Base-by-base conservation (phyloP, 2,113 vertebrate genomes). In the Oryzias curvinotus region DNA sequence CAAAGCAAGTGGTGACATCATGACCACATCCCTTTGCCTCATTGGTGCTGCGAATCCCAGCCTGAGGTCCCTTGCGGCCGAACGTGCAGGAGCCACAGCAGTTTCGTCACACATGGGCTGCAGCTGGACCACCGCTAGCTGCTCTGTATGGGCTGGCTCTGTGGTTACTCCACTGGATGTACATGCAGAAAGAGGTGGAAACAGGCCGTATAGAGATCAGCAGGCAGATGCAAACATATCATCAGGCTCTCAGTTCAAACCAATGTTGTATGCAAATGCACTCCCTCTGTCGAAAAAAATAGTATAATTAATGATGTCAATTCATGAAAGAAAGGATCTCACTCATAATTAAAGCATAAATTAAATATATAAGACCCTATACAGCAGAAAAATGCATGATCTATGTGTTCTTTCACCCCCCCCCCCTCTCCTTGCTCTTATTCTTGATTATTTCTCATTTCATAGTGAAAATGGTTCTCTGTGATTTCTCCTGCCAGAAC, bases 401-500 rank as follows among this genome's bases (percentile, higher is more conserved):
- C 69, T 85, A 14, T 85, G 73, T 83, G 60, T 83, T 44, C 45
- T 23, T 56, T 68, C 48, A 57, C 16, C 74, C 21, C 23, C 75
- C 41, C 71, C 8, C 64, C 44, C 55, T 62, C 17, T 70, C 26
- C 5, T 75, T 73, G 21, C 66, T 67, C 63, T 74, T 73, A 65
- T 81, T 75, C 68, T 74, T 88, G 80, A 85, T 82, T 85, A 83
- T 82, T 68, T 65, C 78, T 75, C 47, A 65, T 84, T 83, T 78
- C 75, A 75, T 82, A 87, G 86, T 91, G 85, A 89, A 86, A 90
- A 89, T 90, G 87, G 90, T 87, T 91, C 84, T 91, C 86, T 91
- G 84, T 90, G 88, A 91, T 93, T 92, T 92, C 59, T 92, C 91
- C 90, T 85, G 88, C 91, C 88, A 92, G 92, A 93, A 91, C 82